Base-by-base conservation (phyloP, 2,797 vertebrate species). In the Pangasius sanitwongsei region DNA sequence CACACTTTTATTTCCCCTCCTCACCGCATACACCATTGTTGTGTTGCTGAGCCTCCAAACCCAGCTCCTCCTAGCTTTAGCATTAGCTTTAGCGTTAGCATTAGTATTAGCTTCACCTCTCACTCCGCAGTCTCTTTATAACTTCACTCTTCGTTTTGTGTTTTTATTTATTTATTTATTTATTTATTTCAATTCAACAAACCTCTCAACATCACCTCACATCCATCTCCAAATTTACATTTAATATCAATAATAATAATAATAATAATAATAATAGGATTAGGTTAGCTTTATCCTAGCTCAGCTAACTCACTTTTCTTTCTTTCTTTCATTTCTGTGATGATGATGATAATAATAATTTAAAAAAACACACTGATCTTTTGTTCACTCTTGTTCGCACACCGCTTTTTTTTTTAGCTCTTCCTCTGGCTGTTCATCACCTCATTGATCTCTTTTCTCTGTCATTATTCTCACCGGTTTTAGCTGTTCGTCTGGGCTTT, bases 61-160 rank as follows among this genome's bases (percentile, higher is more conserved):
- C 57, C 59, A 63, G 81, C 31, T 28, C 34, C 53, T 41, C 41
- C 11, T 65, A 67, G 82, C 82, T 4, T 83, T 83, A 83, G 82
- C 82, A 5, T 82, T 82, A 70, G 61, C 61, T 41, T 41, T 55
- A 16, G 61, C 61, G 0, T 55, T 55, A 55, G 53, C 53, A 7
- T 65, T 74, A 83, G 81, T 59, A 31, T 65, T 65, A 84, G 61
- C 82, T 34, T 69, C n/a, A 34, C 16, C 37, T 34, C 63, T 83
- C 11, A 20, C 53, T 69, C 83, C 63, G 83, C 83, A 85, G 83
- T 0, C n/a, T 53, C 41, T 41, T 41, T 41, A 0, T 12, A 84
- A 84, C 44, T 83, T 83, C 37, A 48, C 59, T 28, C 1, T 34
- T 34, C 34, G 34, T 34, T 0, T 6, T 9, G 4, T 18, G 11